phyloP scores from a whole-genome alignment of 2,113 vertebrate species.

The Hypocryptadius cinnamomeus region DNA sequence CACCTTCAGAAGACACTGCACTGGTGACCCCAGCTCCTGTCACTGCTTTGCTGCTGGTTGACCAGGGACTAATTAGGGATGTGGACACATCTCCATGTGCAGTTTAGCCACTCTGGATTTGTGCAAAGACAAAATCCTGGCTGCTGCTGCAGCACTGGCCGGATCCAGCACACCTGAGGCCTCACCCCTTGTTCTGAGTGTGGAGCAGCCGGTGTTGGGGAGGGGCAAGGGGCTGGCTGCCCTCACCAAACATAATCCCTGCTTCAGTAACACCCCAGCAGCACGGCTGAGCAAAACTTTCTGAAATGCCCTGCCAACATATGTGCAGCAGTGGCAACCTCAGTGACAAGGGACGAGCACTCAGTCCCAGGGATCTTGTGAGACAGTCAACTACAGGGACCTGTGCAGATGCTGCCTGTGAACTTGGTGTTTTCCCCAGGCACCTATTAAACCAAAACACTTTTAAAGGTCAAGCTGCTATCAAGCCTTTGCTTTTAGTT shows the following conservation, averaged over 20 bases:
- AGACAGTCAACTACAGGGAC: not conserved
- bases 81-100: not conserved
- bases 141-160: not conserved
- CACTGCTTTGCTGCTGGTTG: rapidly evolving
- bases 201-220: not conserved
- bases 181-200: not conserved
- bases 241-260: not conserved
- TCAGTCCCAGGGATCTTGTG: not conserved
- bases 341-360: not conserved
- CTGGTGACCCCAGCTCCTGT: not conserved
- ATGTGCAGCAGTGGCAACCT: not conserved
- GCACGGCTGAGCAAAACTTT: not conserved
- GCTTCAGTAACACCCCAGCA: not conserved
- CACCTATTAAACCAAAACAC: not conserved
- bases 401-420: not conserved
- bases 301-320: not conserved
- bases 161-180: not conserved
- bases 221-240: not conserved
- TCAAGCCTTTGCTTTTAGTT: not conserved
- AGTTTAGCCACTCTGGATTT: not conserved
- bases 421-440: not conserved
- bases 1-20: not conserved
- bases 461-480: not conserved
- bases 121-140: not conserved
- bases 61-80: not conserved